Conservation (phyloP, 2,888 invertebrate species). For the Eucera pruinosa region DNA sequence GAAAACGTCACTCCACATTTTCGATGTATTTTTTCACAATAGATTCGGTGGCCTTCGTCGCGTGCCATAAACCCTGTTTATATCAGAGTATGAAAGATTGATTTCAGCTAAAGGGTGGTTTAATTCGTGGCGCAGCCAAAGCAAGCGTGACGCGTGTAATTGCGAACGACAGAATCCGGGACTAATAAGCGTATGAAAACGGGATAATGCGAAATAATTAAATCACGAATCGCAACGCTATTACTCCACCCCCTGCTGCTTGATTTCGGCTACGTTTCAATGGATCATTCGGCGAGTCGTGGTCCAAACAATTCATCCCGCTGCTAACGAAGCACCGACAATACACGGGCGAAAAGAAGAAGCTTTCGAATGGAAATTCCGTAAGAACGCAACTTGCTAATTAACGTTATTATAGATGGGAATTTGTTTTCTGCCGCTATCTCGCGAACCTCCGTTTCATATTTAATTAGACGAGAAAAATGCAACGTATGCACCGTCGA, state of each 20-base stretch:
- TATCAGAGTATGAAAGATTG: not conserved
- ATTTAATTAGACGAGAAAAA: too few relatives aligned
- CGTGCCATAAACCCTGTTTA: too few relatives aligned
- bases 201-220: constrained; percentile 13
- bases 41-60: too few relatives aligned
- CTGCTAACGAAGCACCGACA: not conserved
- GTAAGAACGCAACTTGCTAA: not conserved
- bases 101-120: not conserved
- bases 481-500: too few relatives aligned
- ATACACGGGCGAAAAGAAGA: not conserved
- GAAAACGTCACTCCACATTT: too few relatives aligned
- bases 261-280: not conserved
- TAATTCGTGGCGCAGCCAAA: not conserved
- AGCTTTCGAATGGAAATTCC: not conserved
- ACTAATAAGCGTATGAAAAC: constrained; percentile 9
- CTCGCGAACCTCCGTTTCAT: too few relatives aligned
- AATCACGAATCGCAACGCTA: not conserved
- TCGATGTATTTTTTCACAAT: too few relatives aligned
- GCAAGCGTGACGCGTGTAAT: not conserved
- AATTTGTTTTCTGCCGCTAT: not conserved
- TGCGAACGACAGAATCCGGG: not conserved
- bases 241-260: not conserved
- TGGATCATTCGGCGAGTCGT: too few relatives aligned
- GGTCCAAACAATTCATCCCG: not conserved
- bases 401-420: not conserved